These are phyloP conservation scores for Paratrypauchen microcephalus DNA, from an alignment of 2,797 vertebrate genomes.

Conservation along the genomic window DNA sequence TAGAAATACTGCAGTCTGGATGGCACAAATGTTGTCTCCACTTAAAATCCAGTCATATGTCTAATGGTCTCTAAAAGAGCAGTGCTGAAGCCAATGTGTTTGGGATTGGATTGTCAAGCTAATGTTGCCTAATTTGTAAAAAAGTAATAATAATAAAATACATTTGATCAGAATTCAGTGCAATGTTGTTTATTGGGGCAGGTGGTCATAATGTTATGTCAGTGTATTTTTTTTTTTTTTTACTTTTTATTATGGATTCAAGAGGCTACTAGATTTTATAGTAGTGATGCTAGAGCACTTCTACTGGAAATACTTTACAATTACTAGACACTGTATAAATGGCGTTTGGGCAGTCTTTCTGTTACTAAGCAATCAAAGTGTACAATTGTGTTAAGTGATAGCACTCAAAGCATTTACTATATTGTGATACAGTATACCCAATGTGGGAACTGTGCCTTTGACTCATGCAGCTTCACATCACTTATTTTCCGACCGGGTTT, in stretches of 20 bases:
- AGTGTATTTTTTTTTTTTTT: background rate
- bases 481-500: constrained; percentile 44
- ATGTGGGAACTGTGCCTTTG: constrained; percentile 77
- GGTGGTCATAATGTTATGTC: constrained; percentile 6
- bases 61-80: background rate
- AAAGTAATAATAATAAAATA: background rate
- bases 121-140: background rate
- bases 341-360: constrained; percentile 44
- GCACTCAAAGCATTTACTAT: constrained; percentile 47
- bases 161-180: background rate
- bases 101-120: background rate
- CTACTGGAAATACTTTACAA: constrained; percentile 37
- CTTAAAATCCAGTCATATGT: background rate
- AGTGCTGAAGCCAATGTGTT: background rate
- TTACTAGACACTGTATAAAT: constrained; percentile 51
- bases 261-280: constrained; percentile 45
- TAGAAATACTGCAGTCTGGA: background rate
- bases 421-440: constrained; percentile 66
- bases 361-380: constrained; percentile 35
- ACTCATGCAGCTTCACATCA: constrained; percentile 29
- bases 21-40: background rate
- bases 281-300: constrained; percentile 39
- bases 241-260: constrained; percentile 55
- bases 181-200: background rate
- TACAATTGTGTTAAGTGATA: constrained; percentile 51